phyloP scores from a whole-genome alignment of 2,113 vertebrate genomes.

The Poeciliopsis turrubarensis region DNA sequence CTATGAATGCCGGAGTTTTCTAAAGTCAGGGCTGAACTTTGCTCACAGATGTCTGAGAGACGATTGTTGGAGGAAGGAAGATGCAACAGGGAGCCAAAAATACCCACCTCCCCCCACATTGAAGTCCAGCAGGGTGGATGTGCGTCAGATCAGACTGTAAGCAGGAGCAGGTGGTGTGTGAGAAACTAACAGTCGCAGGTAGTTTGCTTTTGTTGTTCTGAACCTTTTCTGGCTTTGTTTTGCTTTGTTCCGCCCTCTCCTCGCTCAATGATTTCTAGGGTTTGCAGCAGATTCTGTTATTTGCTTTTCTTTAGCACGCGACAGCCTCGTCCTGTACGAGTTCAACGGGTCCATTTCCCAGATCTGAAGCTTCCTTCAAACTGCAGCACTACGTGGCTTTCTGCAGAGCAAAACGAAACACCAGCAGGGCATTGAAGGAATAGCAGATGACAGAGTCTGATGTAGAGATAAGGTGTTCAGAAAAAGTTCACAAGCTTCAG shows the following conservation, averaged over 20 bases:
- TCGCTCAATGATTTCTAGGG: constrained; percentile 5
- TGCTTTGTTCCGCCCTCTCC: constrained; percentile 16
- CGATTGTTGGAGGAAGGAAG: constrained; percentile 39
- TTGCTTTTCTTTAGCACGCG: not conserved
- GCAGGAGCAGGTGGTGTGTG: not conserved
- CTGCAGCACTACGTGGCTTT: not conserved
- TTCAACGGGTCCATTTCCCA: constrained; percentile 45
- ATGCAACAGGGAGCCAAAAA: not conserved
- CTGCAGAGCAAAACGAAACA: not conserved
- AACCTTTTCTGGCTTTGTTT: constrained; percentile 17
- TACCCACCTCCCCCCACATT: not conserved
- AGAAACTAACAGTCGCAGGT: not conserved
- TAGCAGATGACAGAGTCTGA: not conserved
- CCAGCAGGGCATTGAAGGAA: not conserved
- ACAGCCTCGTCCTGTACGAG: constrained; percentile 41
- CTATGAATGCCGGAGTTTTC: constrained; percentile 5
- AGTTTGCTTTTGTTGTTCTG: not conserved
- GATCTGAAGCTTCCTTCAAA: not conserved
- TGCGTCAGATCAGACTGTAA: not conserved
- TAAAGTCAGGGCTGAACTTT: not conserved
- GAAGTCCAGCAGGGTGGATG: constrained; percentile 37
- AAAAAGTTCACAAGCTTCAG: not conserved
- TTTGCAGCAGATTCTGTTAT: constrained; percentile 1
- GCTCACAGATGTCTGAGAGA: constrained; percentile 10
- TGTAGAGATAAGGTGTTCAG: not conserved